Percentiles rank a stretch among this genome's conserved stretches.
phyloP scores from a whole-genome alignment of 1,140 invertebrate species.

The Drosophila bocki region DNA sequence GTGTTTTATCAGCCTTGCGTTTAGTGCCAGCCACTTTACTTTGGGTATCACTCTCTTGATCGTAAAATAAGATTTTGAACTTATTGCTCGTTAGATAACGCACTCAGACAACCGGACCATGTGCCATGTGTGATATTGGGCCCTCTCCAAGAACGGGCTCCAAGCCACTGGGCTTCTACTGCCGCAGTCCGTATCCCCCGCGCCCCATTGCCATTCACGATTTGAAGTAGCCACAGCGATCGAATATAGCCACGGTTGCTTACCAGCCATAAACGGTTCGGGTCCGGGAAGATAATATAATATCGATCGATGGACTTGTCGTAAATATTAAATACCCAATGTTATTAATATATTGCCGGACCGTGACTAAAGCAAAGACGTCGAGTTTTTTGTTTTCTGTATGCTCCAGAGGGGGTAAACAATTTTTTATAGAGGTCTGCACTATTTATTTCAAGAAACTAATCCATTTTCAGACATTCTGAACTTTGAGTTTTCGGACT shows the following conservation, averaged over 20 bases:
- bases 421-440: constrained; percentile 8
- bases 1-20: constrained; percentile 66
- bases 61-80: constrained; percentile 83
- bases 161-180: constrained; percentile 25
- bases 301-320: constrained; percentile 78
- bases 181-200: constrained; percentile 17
- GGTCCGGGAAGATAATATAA: constrained; percentile 71
- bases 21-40: constrained; percentile 66
- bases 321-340: constrained; percentile 77
- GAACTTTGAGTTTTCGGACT: constrained; percentile 16
- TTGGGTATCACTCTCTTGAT: constrained; percentile 73
- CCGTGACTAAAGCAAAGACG: constrained; percentile 44
- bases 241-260: constrained; percentile 61
- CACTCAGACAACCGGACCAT: constrained; percentile 42
- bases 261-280: constrained; percentile 62
- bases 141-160: constrained; percentile 40
- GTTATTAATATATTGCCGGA: constrained; percentile 44
- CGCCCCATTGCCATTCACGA: constrained; percentile 22
- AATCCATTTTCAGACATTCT: constrained; percentile 14
- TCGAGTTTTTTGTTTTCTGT: constrained; percentile 8
- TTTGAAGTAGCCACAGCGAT: constrained; percentile 64
- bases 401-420: constrained; percentile 17
- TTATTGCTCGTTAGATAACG: constrained; percentile 76
- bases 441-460: constrained; percentile 22
- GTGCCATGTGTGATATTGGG: constrained; percentile 42